A percentile compares a stretch with the other conserved stretches of the same genome.
These are phyloP conservation scores for Yoshiicerus persimilis DNA, from an alignment of 1,140 invertebrate genomes.

Conservation along the genomic window DNA sequence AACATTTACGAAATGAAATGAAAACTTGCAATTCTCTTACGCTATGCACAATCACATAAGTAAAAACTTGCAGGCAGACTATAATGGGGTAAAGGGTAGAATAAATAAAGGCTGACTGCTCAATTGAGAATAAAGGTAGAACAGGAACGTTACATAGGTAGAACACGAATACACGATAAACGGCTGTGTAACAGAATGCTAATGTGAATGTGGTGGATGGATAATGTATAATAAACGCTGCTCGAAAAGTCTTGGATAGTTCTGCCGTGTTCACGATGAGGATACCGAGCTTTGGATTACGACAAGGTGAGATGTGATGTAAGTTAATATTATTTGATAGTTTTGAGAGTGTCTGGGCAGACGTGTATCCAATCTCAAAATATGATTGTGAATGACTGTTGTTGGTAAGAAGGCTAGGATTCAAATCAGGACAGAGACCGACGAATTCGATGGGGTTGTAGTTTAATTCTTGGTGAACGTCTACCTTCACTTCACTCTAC, in stretches of 20 bases:
- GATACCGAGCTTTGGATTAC: neutral
- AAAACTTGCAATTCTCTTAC: conserved; percentile 10
- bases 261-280: neutral
- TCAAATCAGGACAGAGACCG: neutral
- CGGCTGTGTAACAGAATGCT: neutral
- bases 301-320: neutral
- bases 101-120: neutral
- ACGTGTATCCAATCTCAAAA: neutral
- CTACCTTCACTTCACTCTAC: neutral
- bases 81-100: neutral
- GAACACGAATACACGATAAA: conserved; percentile 1
- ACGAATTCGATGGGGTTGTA: neutral
- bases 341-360: neutral
- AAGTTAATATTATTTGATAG: neutral
- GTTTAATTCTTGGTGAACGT: neutral
- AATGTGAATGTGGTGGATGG: neutral
- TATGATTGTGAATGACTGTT: conserved; percentile 9
- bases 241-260: neutral
- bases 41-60: neutral
- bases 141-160: neutral
- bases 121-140: neutral
- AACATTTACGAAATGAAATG: conserved; percentile 18
- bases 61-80: neutral
- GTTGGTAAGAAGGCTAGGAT: neutral
- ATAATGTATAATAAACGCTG: neutral